These are phyloP conservation scores for Zosterops borbonicus DNA, from an alignment of 2,113 vertebrate genomes.

Conservation along the genomic window DNA sequence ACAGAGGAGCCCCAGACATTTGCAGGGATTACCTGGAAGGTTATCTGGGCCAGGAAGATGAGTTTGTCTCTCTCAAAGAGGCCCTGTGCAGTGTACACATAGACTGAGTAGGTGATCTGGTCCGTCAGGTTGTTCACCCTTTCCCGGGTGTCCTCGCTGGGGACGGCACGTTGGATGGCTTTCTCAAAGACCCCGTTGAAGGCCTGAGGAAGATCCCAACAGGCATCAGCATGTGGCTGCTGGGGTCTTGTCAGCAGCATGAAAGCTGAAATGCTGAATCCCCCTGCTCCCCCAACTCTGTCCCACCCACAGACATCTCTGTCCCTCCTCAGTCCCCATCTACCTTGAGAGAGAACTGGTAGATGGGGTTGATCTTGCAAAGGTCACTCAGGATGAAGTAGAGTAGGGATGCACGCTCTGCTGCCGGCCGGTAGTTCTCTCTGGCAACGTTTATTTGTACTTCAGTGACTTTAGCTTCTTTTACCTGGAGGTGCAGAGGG, in stretches of 20 bases:
- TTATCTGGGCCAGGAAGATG: conserved; percentile 78
- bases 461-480: conserved; percentile 75
- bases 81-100: conserved; percentile 68
- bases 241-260: not conserved
- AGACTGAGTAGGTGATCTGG: conserved; percentile 77
- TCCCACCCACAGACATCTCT: not conserved
- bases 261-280: not conserved
- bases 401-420: conserved; percentile 69
- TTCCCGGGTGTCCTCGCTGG: conserved; percentile 50
- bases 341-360: conserved; percentile 82
- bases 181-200: conserved; percentile 76
- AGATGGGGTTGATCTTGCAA: conserved; percentile 79
- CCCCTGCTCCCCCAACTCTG: fast-evolving
- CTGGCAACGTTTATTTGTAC: conserved; percentile 68
- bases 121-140: conserved; percentile 74
- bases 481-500: conserved; percentile 14
- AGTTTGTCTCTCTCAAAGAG: conserved; percentile 82
- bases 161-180: conserved; percentile 62
- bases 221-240: not conserved
- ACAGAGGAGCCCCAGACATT: not conserved
- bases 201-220: conserved; percentile 44
- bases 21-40: conserved; percentile 70
- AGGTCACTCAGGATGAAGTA: conserved; percentile 82
- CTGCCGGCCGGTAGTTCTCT: conserved; percentile 72
- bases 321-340: not conserved